Percentiles rank a stretch among this genome's conserved stretches.
These are phyloP conservation scores for Tragopan temminckii DNA, from an alignment of 2,797 vertebrate species.

Conservation along the genomic window DNA sequence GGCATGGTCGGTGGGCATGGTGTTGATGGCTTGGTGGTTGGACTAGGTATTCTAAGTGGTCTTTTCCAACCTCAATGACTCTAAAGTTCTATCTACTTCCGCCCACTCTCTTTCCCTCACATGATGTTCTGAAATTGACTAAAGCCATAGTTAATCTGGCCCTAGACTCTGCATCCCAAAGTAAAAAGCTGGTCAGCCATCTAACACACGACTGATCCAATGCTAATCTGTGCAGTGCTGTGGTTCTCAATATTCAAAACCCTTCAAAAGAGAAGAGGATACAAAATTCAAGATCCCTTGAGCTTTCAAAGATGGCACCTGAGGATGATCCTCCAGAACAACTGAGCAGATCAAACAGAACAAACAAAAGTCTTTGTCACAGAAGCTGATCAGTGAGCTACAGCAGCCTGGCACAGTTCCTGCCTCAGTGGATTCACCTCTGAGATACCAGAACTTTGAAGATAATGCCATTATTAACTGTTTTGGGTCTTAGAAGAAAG, in stretches of 20 bases:
- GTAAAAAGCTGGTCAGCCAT: not conserved
- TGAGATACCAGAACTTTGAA: slow-evolving; percentile 18
- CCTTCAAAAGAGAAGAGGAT: not conserved
- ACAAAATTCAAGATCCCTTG: not conserved
- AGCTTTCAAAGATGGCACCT: not conserved
- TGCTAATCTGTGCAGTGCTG: not conserved
- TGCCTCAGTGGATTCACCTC: not conserved
- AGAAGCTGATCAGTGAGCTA: not conserved
- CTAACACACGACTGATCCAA: not conserved
- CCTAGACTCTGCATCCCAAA: not conserved
- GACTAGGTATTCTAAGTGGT: too few species aligned
- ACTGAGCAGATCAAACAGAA: not conserved
- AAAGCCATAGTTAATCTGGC: not conserved
- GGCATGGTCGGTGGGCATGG: too few species aligned
- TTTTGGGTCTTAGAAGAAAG: slow-evolving; percentile 2
- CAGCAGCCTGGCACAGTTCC: not conserved
- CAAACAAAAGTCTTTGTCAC: slow-evolving; percentile 5
- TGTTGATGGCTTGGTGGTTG: too few species aligned
- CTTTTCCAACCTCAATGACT: too few species aligned
- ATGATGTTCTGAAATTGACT: not conserved
- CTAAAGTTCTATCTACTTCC: not conserved
- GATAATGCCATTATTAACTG: not conserved
- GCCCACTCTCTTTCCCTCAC: not conserved
- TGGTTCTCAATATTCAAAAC: not conserved
- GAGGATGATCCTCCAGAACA: not conserved